Evolutionary conservation across 2,113 vertebrate genomes (phyloP).

Genomic region (Anthoscopus minutus): DNA sequence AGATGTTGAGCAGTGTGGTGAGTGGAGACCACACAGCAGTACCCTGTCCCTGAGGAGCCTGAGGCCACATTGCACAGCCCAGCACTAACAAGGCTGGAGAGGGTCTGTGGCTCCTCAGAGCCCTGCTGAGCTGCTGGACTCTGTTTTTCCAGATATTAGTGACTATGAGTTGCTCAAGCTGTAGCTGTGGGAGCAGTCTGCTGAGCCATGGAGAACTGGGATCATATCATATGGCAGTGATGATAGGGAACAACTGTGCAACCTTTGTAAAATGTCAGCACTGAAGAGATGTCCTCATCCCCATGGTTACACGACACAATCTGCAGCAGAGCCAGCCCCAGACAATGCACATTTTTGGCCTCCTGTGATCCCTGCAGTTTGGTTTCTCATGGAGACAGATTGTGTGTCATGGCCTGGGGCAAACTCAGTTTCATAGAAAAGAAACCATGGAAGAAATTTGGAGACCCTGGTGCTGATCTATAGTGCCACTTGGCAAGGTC

Average conservation of each 20-base stretch:
- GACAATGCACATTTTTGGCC: background rate
- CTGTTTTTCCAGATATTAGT: background rate
- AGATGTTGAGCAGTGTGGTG: accelerated
- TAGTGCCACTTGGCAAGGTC: background rate
- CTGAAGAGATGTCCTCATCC: background rate
- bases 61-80: background rate
- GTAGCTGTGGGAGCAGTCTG: background rate
- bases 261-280: background rate
- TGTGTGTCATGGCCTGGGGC: background rate
- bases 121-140: background rate
- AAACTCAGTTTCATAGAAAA: background rate
- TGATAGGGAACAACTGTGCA: background rate
- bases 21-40: background rate
- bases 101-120: background rate
- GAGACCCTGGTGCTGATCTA: background rate
- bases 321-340: background rate
- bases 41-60: accelerated
- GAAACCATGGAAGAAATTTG: background rate
- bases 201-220: background rate
- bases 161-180: background rate
- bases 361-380: background rate
- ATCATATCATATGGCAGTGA: background rate
- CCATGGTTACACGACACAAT: accelerated
- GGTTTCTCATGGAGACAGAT: too few relatives aligned
- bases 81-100: background rate